Percentiles rank a stretch among this genome's conserved stretches.
These are phyloP conservation scores for Cantharis rufa DNA, from an alignment of 2,888 invertebrate species.

Conservation along the genomic window DNA sequence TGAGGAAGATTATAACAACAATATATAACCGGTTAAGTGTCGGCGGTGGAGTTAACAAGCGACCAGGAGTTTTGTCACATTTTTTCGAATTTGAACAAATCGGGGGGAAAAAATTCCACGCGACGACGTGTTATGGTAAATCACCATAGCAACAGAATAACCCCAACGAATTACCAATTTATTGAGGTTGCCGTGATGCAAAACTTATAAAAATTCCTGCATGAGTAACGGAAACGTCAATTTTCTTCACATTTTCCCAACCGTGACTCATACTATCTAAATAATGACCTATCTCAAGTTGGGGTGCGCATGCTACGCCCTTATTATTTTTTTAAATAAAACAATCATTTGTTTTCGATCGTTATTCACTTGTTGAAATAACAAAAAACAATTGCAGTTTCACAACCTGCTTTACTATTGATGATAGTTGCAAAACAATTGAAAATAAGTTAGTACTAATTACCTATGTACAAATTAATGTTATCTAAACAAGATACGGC, in stretches of 20 bases:
- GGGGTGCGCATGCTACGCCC: conserved; percentile 16
- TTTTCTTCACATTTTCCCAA: conserved; percentile 8
- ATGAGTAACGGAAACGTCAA: conserved; percentile 4
- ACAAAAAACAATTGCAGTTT: not conserved
- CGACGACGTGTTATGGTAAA: not conserved
- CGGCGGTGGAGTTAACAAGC: not conserved
- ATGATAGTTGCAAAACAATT: not conserved
- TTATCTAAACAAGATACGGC: not conserved
- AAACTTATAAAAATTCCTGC: not conserved
- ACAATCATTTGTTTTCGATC: not conserved
- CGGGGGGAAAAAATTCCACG: not conserved
- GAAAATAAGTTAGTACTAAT: not conserved
- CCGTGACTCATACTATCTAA: conserved; percentile 22
- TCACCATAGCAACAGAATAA: not conserved
- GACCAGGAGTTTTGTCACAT: not conserved
- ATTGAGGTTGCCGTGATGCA: not conserved
- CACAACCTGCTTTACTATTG: not conserved
- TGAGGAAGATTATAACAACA: not conserved
- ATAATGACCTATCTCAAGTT: conserved; percentile 27
- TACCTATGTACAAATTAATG: not conserved
- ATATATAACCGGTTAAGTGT: not conserved
- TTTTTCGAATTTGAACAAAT: not conserved
- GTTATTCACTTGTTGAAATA: not conserved
- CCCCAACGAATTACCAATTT: not conserved
- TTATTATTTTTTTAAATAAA: not conserved